Evolutionary conservation across 2,797 vertebrate species (phyloP).

Genomic region (Ptychadena robeensis): DNA sequence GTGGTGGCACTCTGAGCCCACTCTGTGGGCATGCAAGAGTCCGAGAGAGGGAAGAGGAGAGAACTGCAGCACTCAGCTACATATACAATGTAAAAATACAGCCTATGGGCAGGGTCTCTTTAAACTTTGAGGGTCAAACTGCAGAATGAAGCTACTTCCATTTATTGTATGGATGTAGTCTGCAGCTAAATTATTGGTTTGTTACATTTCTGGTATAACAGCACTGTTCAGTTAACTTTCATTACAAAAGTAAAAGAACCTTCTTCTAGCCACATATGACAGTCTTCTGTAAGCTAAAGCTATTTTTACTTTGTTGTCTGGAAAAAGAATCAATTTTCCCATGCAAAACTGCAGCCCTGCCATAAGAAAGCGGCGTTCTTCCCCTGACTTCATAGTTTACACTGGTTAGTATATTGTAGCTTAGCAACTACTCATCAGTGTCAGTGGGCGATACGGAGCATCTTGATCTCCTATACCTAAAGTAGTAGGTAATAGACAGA

Average conservation of each 20-base stretch:
- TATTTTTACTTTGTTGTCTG: constrained; percentile 45
- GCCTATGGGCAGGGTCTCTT: no score
- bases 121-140: no score
- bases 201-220: neutral
- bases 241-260: constrained; percentile 14
- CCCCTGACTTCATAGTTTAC: constrained; percentile 25
- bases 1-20: no score
- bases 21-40: no score
- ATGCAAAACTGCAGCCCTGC: constrained; percentile 17
- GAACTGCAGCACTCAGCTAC: no score
- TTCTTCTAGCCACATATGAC: neutral
- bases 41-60: no score
- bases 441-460: constrained; percentile 36
- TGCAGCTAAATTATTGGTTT: neutral
- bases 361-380: constrained; percentile 28
- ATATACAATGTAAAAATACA: no score
- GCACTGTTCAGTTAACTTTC: neutral
- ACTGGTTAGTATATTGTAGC: constrained; percentile 33
- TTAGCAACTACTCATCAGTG: constrained; percentile 20
- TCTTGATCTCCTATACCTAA: neutral
- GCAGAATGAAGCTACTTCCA: no score
- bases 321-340: constrained; percentile 41
- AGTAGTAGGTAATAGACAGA: neutral
- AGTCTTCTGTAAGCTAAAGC: constrained; percentile 15
- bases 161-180: neutral